Base-by-base conservation (phyloP, 2,113 vertebrate species). In the Brachionichthys hirsutus region DNA sequence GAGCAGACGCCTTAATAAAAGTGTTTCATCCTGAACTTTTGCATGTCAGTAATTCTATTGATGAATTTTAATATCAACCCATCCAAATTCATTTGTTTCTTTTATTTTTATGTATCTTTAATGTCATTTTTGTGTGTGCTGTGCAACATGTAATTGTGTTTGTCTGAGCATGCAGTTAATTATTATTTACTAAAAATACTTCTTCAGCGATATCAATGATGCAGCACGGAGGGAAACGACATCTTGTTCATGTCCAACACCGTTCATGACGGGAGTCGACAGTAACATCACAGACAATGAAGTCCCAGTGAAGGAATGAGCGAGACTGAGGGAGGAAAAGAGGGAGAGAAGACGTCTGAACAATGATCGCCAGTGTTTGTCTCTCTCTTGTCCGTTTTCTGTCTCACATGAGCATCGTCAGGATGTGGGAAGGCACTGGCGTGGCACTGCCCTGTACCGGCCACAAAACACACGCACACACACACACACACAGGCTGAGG, bases 381-480 rank as follows among this genome's bases (percentile, higher is more conserved):
- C 11, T 10, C 17, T 40, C 36, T 40, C 30, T 43, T 40, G n/a
- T 36, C 24, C 11, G 44, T 49, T 43, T 19, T 11, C 40, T 51
- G 50, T 64, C 50, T 41, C 73, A 54, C 63, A 78, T 51, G 24
- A 71, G 77, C 69, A 78, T 38, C 6, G 45, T 54, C 12, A 12
- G 57, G 80, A 87, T 35, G 70, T 79, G 80, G 84, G 78, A 83
- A 80, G 75, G 70, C 67, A 72, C 63, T 13, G 18, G 46, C 69
- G 61, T 84, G 81, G 87, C 81, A 85, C 82, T 58, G 84, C 75
- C 67, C 84, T 42, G 81, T 54, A 84, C 87, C 46, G 71, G 66
- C 43, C 75, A 40, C 8, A 1, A 44, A 16, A 53, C 47, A 70
- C 59, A 10, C 71, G 42, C 41, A n/a, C 41, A 30, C 43, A 19